Evolutionary conservation across 2,113 vertebrate genomes (phyloP), one percentile per base, ranked within the genome.

Genomic region (Electrona antarctica): DNA sequence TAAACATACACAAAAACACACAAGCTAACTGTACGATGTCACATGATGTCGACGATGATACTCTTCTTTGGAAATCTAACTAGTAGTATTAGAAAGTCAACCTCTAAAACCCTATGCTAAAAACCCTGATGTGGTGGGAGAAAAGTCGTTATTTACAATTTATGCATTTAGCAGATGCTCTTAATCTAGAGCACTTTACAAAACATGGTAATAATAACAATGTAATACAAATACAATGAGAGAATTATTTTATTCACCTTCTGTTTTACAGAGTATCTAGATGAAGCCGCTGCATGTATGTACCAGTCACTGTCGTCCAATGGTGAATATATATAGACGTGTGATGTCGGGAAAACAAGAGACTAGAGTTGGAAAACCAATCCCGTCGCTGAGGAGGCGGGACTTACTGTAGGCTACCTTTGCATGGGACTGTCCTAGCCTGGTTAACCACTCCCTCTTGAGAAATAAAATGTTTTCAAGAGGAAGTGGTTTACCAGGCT

Each of bases 31-130:
- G 51, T 2, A 4, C 11, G 51, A 13, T 0, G 60, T 89, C 86
- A 89, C 82, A 59, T 86, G 88, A 89, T 80, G 55, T n/a, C 85
- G 88, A 78, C 5, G 2, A 63, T 5, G 2, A 2, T 3, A 15
- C 10, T 1, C 5, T 14, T 7, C 21, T 51, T 50, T 15, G 51
- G 9, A 50, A 60, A 11, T 54, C 47, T 58, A 66, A 29, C n/a
- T 33, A 6, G 4, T 0, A 71, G 55, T 69, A n/a, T n/a, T n/a
- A n/a, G n/a, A n/a, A n/a, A 73, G 47, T 6, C 41, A 6, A 2
- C 5, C 33, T 55, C 64, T 11, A 58, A 56, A 2, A 14, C 28
- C 6, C 0, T 29, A 0, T 52, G n/a, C n/a, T n/a, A n/a, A n/a
- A n/a, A n/a, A n/a, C n/a, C n/a, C n/a, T n/a, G n/a, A 49, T 1